Conservation (phyloP, 2,888 invertebrate species). For the Aromia moschata region DNA sequence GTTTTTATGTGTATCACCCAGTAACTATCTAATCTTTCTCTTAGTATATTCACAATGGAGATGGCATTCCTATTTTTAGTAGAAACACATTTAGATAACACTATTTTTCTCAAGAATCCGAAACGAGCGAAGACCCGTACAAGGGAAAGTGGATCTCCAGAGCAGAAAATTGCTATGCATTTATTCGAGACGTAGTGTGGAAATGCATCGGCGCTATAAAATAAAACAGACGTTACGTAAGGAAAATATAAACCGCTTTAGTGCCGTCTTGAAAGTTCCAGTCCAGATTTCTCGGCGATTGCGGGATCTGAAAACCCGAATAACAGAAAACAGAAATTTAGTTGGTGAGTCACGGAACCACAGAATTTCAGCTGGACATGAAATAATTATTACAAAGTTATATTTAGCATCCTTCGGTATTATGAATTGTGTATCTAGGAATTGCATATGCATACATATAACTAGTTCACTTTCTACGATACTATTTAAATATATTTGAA, state of each 20-base stretch:
- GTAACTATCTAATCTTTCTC: background rate
- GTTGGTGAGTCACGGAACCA: background rate
- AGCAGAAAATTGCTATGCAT: background rate
- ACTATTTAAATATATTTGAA: no score
- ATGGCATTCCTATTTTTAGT: background rate
- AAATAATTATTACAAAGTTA: background rate
- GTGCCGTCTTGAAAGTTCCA: conserved; percentile 1
- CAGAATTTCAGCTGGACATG: background rate
- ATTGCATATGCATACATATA: no score
- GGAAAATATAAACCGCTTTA: background rate
- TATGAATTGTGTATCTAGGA: no score
- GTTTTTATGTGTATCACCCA: background rate
- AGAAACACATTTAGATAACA: background rate
- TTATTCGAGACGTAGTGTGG: conserved; percentile 2
- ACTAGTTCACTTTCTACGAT: no score
- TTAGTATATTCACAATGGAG: no score
- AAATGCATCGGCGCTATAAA: background rate
- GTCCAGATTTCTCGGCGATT: background rate
- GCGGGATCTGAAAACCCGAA: background rate
- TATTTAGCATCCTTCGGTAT: background rate
- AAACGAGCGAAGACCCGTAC: background rate
- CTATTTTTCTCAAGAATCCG: background rate
- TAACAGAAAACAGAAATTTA: conserved; percentile 2
- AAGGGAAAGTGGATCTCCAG: background rate
- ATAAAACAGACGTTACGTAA: conserved; percentile 1